Conservation (phyloP, 2,113 vertebrate species). For the Atherinomorus stipes region DNA sequence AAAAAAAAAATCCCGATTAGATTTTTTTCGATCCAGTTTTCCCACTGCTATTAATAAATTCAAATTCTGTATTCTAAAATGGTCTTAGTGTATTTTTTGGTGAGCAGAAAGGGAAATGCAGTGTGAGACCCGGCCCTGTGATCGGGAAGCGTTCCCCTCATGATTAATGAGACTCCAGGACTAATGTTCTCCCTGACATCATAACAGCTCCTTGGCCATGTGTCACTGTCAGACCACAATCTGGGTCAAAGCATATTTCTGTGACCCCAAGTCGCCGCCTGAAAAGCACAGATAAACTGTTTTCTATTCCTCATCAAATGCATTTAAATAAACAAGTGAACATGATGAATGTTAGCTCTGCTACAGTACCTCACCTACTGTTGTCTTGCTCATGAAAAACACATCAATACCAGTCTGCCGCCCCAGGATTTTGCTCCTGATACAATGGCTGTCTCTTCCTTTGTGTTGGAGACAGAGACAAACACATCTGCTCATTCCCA, state of each 20-base stretch:
- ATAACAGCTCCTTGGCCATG: slow-evolving; percentile 61
- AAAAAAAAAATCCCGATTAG: too few species aligned
- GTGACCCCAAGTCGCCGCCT: slow-evolving; percentile 30
- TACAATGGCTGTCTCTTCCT: slow-evolving; percentile 15
- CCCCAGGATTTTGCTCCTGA: slow-evolving; percentile 45
- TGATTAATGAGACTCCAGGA: slow-evolving; percentile 71
- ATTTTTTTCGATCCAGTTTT: too few species aligned
- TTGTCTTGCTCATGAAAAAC: slow-evolving; percentile 22
- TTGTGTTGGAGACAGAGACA: slow-evolving; percentile 6
- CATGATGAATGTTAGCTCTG: not conserved
- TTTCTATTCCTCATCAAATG: slow-evolving; percentile 1
- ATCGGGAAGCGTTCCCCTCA: slow-evolving; percentile 56
- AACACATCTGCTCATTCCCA: not conserved
- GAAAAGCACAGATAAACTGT: slow-evolving; percentile 30
- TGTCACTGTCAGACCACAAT: slow-evolving; percentile 71
- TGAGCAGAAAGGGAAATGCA: slow-evolving; percentile 30
- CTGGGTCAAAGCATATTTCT: slow-evolving; percentile 54
- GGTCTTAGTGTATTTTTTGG: slow-evolving; percentile 15
- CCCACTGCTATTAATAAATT: not conserved
- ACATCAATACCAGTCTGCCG: slow-evolving; percentile 41
- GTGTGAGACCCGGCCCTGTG: slow-evolving; percentile 49
- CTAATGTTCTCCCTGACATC: slow-evolving; percentile 56
- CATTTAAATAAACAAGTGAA: not conserved
- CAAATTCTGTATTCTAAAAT: slow-evolving; percentile 2
- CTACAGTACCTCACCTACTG: not conserved